A percentile compares a stretch with the other conserved stretches of the same genome.
These are phyloP conservation scores for Leptinotarsa defecta DNA, from an alignment of 1,140 invertebrate genomes.

Conservation along the genomic window DNA sequence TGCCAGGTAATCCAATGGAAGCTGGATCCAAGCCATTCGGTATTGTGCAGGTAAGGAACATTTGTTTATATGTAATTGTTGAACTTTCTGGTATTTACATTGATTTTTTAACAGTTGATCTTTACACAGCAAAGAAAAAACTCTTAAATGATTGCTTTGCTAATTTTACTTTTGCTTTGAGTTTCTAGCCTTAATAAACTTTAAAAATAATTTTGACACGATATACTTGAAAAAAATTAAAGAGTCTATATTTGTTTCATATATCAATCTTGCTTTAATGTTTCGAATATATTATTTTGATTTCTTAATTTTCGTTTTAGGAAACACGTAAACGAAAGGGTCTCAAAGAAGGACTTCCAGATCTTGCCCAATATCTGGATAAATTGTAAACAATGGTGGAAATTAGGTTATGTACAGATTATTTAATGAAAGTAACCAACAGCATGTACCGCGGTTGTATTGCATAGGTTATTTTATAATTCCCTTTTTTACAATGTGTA, in stretches of 20 bases:
- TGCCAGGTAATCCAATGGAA: conserved; percentile 94
- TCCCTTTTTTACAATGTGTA: conserved; percentile 9
- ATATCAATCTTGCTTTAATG: too few species aligned
- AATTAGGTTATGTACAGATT: conserved; percentile 47
- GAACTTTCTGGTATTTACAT: too few species aligned
- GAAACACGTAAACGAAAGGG: conserved; percentile 99
- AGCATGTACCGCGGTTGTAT: background rate
- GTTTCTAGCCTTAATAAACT: too few species aligned
- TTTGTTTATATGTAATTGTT: too few species aligned
- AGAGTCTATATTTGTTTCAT: too few species aligned
- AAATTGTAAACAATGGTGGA: conserved; percentile 78
- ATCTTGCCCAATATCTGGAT: conserved; percentile 89
- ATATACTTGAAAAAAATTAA: too few species aligned
- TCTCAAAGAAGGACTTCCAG: conserved; percentile 95
- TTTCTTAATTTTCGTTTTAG: conserved; percentile 60
- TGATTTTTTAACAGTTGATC: too few species aligned
- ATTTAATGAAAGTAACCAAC: conserved; percentile 28
- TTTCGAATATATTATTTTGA: background rate
- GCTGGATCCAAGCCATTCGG: conserved; percentile 74
- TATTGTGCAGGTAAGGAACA: conserved; percentile 75
- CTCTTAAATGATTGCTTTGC: too few species aligned
- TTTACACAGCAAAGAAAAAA: too few species aligned
- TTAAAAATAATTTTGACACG: too few species aligned
- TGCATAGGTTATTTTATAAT: background rate
- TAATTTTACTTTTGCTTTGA: too few species aligned